A percentile compares a stretch with the other conserved stretches of the same genome.
Evolutionary conservation across 2,888 invertebrate species (phyloP).

Genomic region (Machimus atricapillus): DNA sequence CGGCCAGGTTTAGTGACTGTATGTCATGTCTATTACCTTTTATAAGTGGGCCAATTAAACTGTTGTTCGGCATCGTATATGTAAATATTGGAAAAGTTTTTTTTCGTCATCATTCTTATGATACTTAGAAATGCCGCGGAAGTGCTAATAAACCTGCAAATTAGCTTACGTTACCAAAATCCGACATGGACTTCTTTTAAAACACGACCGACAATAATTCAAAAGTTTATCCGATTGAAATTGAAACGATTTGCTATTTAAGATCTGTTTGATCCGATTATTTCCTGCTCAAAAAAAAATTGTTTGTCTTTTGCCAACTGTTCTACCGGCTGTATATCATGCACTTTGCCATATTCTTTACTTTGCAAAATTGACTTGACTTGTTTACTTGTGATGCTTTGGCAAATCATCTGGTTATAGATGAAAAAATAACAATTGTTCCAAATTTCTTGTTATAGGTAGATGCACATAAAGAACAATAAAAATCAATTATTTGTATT

Average conservation of each 20-base stretch:
- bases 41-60: not conserved
- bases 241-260: not conserved
- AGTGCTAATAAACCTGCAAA: not conserved
- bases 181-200: not conserved
- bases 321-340: not conserved
- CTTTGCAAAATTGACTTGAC: not conserved
- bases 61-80: not conserved
- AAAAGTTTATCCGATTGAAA: not conserved
- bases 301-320: not conserved
- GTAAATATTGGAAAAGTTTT: not conserved
- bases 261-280: not conserved
- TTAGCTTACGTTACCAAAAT: not conserved
- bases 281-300: not conserved
- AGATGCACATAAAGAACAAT: not conserved
- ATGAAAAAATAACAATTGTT: not conserved
- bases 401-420: not conserved
- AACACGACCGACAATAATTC: not conserved
- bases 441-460: not conserved
- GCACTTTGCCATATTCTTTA: not conserved
- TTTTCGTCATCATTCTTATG: not conserved
- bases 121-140: not conserved
- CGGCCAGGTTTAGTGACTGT: not conserved
- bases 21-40: not conserved
- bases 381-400: too few species aligned
- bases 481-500: not conserved